Evolutionary conservation across 2,888 invertebrate genomes (phyloP), one percentile per base, ranked within the genome.

Genomic region (Sycophila texana): DNA sequence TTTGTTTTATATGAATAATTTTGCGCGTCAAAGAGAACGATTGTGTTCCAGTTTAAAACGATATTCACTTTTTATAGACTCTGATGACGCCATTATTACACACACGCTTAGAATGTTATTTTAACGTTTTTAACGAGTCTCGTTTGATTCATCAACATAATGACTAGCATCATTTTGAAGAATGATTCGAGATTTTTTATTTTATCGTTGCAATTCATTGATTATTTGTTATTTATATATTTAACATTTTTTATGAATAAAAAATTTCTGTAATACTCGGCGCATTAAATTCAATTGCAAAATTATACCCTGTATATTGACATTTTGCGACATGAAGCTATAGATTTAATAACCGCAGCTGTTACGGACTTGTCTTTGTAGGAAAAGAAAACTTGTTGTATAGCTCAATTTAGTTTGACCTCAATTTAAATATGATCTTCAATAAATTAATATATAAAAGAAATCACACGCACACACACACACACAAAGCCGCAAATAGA

Each of bases 1-100:
- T 74, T 22, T 13, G 58, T 70, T 74, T 79, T 74, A 70, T 74
- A 70, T 74, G 78, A 74, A 74, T 70, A 74, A 74, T 74, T 74
- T 74, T n/a, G 26, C n/a, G 7, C 51, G 16, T 74, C 63, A 74
- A 79, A 74, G 73, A 57, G 39, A 57, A 16, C 51, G 49, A 58
- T 70, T 74, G 63, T 79, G 53, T 60, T 72, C 1, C 13, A 39
- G 51, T 60, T 26, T 63, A 14, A 30, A 20, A 18, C 30, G 73
- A 55, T 61, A 18, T 55, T 55, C 12, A 51, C 26, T 63, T 67
- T 68, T 60, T 53, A 63, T 47, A 16, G 22, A 58, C 30, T 2
- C 12, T 16, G 55, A 71, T 65, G 65, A 63, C 51, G 60, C 47
- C 39, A 39, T 10, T 39, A 10, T 39, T 39, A 39, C 39, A 7